phyloP scores from a whole-genome alignment of 2,888 invertebrate genomes.

The Meteorus colon region DNA sequence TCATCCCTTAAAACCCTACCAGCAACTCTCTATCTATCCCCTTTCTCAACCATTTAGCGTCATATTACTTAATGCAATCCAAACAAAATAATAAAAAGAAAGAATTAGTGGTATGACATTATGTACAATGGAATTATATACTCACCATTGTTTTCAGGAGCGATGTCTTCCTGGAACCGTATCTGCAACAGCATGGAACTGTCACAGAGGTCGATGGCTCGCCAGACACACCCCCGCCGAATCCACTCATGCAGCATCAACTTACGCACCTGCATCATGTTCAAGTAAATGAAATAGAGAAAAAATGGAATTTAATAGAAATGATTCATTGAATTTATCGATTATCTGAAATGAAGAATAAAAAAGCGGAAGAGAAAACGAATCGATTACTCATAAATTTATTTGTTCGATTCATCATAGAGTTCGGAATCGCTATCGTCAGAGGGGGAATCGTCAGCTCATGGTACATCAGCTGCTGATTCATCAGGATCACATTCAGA shows the following conservation, averaged over 20 bases:
- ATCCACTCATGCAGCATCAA: conserved; percentile 72
- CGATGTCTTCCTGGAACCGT: conserved; percentile 84
- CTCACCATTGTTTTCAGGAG: conserved; percentile 76
- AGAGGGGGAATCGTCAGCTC: conserved; percentile 75
- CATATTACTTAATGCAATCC: conserved; percentile 13
- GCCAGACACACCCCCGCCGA: conserved; percentile 70
- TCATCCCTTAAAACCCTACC: conserved; percentile 27
- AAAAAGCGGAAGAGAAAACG: background rate
- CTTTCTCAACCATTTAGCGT: conserved; percentile 21
- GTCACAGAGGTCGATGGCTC: conserved; percentile 68
- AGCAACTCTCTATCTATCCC: conserved; percentile 37
- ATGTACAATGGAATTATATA: conserved; percentile 33
- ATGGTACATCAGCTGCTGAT: conserved; percentile 62
- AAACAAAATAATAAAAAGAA: background rate
- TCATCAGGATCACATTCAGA: conserved; percentile 73
- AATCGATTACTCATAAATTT: background rate
- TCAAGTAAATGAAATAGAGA: conserved; percentile 61
- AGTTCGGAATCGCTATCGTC: conserved; percentile 82
- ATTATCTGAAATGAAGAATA: background rate
- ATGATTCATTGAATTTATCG: conserved; percentile 3
- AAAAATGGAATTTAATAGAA: background rate
- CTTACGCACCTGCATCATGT: conserved; percentile 77
- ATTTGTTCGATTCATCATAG: conserved; percentile 66
- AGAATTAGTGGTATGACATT: background rate
- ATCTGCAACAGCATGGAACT: conserved; percentile 76